phyloP scores from a whole-genome alignment of 2,888 invertebrate species.

The Microctonus brassicae region DNA sequence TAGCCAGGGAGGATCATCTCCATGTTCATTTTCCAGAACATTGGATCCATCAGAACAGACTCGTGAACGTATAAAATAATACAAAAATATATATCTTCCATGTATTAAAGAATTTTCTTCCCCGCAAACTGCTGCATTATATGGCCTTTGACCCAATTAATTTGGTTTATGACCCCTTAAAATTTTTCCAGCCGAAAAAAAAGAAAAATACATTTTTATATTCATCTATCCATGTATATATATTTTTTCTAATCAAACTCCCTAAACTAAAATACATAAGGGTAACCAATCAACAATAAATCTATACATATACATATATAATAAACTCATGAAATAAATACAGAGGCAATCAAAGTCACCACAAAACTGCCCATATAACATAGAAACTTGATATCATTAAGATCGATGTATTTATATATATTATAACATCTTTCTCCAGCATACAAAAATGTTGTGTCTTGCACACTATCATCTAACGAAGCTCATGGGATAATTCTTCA shows the following conservation, averaged over 20 bases:
- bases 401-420: not conserved
- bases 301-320: not conserved
- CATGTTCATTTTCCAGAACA: slow-evolving; percentile 69
- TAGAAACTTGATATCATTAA: slow-evolving; percentile 12
- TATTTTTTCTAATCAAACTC: slow-evolving; percentile 23
- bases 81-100: not conserved
- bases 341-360: not conserved
- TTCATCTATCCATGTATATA: not conserved
- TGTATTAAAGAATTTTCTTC: slow-evolving; percentile 51
- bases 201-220: not conserved
- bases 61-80: not conserved
- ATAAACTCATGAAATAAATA: no score
- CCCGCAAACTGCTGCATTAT: slow-evolving; percentile 50
- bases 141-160: slow-evolving; percentile 58
- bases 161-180: slow-evolving; percentile 32
- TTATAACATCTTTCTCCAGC: not conserved
- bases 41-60: slow-evolving; percentile 51
- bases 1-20: slow-evolving; percentile 45
- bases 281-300: not conserved
- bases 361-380: not conserved
- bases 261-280: not conserved
- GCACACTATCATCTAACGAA: slow-evolving; percentile 28
- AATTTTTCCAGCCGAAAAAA: not conserved
- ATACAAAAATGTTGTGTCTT: not conserved
- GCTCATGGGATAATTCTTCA: slow-evolving; percentile 32